Evolutionary conservation across 2,113 vertebrate species (phyloP).

Genomic region (Chascanopsetta lugubris): DNA sequence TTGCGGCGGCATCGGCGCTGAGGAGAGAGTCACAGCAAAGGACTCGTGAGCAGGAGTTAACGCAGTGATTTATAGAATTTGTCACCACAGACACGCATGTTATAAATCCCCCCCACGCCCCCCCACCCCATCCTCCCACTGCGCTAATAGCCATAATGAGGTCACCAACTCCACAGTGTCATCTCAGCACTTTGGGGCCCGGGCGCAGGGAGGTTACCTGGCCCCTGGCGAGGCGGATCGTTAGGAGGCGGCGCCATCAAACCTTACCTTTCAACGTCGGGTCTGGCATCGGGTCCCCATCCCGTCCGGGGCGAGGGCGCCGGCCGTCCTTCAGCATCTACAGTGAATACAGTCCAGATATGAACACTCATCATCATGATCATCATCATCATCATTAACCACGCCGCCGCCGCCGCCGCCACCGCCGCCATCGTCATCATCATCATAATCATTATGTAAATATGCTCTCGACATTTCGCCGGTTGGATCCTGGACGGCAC

Average conservation of each 20-base stretch:
- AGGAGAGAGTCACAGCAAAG: conserved; percentile 49
- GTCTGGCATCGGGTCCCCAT: conserved; percentile 67
- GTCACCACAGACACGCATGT: conserved; percentile 64
- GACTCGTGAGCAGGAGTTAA: conserved; percentile 68
- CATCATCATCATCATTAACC: conserved; percentile 54
- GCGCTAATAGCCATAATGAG: conserved; percentile 79
- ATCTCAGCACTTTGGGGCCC: conserved; percentile 77
- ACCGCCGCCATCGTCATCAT: too few species aligned
- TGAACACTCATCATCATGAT: conserved; percentile 43
- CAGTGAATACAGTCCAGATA: conserved; percentile 49
- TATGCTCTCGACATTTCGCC: conserved; percentile 56
- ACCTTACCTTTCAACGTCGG: conserved; percentile 68
- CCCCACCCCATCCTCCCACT: too few species aligned
- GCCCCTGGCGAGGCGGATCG: conserved; percentile 50
- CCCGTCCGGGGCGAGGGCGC: too few species aligned
- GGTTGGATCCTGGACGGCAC: conserved; percentile 84
- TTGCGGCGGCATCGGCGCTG: conserved; percentile 19
- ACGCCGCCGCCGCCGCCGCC: too few species aligned
- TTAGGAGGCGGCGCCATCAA: conserved; percentile 62
- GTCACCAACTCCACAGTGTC: conserved; percentile 74
- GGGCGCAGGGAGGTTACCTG: conserved; percentile 46
- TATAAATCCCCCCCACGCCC: conserved; percentile 77
- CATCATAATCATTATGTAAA: conserved; percentile 70
- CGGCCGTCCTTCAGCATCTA: conserved; percentile 50
- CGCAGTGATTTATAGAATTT: conserved; percentile 77